phyloP scores from a whole-genome alignment of 2,113 vertebrate genomes.

The Xiphias gladius region DNA sequence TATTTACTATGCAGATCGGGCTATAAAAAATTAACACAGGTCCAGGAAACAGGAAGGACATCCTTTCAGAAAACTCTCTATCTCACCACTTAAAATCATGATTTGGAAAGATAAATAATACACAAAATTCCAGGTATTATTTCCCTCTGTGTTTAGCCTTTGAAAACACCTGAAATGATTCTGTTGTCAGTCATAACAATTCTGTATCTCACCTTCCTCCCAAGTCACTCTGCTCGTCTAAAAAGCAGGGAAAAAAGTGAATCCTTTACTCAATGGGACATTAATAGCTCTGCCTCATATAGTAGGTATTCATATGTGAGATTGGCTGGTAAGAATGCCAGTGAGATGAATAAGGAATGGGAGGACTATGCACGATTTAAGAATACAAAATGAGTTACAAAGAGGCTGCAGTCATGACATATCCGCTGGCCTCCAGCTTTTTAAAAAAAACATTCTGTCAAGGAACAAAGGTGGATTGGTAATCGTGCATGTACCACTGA shows the following conservation, averaged over 20 bases:
- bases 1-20: constrained; percentile 10
- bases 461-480: constrained; percentile 47
- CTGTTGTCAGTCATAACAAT: neutral
- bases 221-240: neutral
- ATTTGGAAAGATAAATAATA: constrained; percentile 8
- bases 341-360: constrained; percentile 57
- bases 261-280: constrained; percentile 44
- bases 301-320: constrained; percentile 53
- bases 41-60: constrained; percentile 1
- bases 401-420: constrained; percentile 38
- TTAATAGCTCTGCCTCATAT: constrained; percentile 54
- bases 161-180: constrained; percentile 26
- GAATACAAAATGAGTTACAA: constrained; percentile 56
- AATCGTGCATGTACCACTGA: constrained; percentile 27
- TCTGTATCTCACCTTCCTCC: neutral
- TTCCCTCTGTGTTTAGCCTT: constrained; percentile 26
- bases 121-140: neutral
- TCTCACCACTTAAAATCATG: neutral
- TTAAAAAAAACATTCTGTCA: constrained; percentile 21
- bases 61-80: constrained; percentile 10
- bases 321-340: constrained; percentile 42
- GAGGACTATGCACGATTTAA: constrained; percentile 45
- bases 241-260: constrained; percentile 30
- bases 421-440: constrained; percentile 45
- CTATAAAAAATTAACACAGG: constrained; percentile 4